Conservation (phyloP, 2,113 vertebrate species). For the Ictalurus punctatus region DNA sequence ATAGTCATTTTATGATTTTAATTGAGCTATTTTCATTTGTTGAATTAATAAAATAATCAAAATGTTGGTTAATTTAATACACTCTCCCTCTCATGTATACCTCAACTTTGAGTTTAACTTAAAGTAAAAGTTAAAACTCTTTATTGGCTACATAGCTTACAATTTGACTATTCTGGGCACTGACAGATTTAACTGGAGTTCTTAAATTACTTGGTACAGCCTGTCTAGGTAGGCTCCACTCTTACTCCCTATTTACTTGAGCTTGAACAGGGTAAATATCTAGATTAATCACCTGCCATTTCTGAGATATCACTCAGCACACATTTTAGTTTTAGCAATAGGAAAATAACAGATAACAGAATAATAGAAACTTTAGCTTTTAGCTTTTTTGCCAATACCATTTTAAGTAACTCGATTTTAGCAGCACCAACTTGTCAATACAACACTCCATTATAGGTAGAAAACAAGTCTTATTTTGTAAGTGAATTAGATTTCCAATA, state of each 20-base stretch:
- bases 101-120: neutral
- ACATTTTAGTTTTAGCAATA: neutral
- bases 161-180: neutral
- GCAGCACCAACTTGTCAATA: neutral
- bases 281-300: neutral
- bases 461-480: neutral
- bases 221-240: neutral
- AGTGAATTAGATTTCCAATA: conserved; percentile 13
- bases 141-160: neutral
- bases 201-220: neutral
- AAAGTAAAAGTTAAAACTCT: neutral
- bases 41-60: neutral
- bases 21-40: neutral
- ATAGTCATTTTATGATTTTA: neutral
- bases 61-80: neutral
- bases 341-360: neutral
- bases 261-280: neutral
- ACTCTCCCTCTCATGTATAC: neutral
- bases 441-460: neutral
- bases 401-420: neutral
- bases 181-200: neutral
- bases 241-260: neutral
- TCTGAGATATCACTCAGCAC: neutral
- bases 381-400: neutral
- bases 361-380: neutral